Conservation (phyloP, 2,888 invertebrate genomes). For the Rhagium mordax region DNA sequence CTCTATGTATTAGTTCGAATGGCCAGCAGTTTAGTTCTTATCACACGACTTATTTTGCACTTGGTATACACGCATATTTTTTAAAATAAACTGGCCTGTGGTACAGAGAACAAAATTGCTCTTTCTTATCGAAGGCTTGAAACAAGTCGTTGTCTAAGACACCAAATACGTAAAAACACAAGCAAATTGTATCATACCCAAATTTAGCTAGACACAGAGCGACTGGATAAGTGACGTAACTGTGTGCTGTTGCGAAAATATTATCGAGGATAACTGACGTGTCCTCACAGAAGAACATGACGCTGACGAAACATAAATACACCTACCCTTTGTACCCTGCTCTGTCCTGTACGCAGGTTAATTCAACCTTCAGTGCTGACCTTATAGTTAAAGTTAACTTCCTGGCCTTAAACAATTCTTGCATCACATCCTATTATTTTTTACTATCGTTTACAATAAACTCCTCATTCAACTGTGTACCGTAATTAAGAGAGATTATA, state of each 20-base stretch:
- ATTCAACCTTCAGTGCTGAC: slow-evolving; percentile 26
- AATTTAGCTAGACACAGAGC: background rate
- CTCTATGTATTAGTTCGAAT: too few relatives aligned
- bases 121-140: background rate
- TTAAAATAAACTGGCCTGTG: too few relatives aligned
- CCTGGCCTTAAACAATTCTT: slow-evolving; percentile 25
- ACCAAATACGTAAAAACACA: background rate
- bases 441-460: background rate
- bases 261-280: slow-evolving; percentile 12
- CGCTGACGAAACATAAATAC: slow-evolving; percentile 11
- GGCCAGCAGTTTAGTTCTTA: too few relatives aligned
- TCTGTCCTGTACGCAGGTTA: slow-evolving; percentile 6
- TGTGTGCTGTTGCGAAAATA: background rate
- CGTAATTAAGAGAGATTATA: background rate
- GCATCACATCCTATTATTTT: slow-evolving; percentile 27
- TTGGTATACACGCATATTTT: too few relatives aligned
- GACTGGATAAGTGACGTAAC: background rate
- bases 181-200: slow-evolving; percentile 12
- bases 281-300: slow-evolving; percentile 9
- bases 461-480: background rate
- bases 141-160: background rate
- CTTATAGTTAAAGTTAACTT: slow-evolving; percentile 26
- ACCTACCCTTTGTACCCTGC: slow-evolving; percentile 30
- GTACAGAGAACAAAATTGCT: background rate
- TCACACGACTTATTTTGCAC: too few relatives aligned